A percentile compares a stretch with the other conserved stretches of the same genome.
phyloP scores from a whole-genome alignment of 2,888 invertebrate genomes.

The Nomada hirtipes region DNA sequence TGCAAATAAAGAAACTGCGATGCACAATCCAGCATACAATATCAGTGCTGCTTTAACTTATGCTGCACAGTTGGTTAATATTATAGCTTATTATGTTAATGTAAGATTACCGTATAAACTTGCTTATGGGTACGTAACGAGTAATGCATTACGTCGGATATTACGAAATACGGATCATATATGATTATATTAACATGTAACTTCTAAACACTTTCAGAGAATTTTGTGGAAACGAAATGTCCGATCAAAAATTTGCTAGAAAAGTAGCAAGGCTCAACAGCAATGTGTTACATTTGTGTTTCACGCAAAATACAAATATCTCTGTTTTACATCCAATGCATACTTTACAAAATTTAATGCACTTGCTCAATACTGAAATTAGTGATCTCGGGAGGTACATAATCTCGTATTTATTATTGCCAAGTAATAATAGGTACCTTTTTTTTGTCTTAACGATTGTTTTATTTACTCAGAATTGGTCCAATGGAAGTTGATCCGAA shows the following conservation, averaged over 20 bases:
- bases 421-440: neutral
- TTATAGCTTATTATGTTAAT: slow-evolving; percentile 93
- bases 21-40: slow-evolving; percentile 89
- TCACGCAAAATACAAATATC: slow-evolving; percentile 90
- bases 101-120: slow-evolving; percentile 91
- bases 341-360: slow-evolving; percentile 90
- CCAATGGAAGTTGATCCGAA: slow-evolving; percentile 87
- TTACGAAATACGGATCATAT: neutral
- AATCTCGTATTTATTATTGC: neutral
- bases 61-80: slow-evolving; percentile 92
- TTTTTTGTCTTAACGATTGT: neutral
- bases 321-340: slow-evolving; percentile 88
- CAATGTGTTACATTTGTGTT: slow-evolving; percentile 92
- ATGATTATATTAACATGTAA: neutral
- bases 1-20: slow-evolving; percentile 86
- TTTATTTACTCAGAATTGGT: slow-evolving; percentile 85
- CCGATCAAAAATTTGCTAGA: slow-evolving; percentile 89
- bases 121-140: slow-evolving; percentile 86
- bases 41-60: slow-evolving; percentile 93
- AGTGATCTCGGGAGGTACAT: slow-evolving; percentile 90
- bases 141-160: neutral
- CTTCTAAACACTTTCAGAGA: slow-evolving; percentile 87
- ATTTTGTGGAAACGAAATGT: slow-evolving; percentile 90
- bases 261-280: slow-evolving; percentile 92
- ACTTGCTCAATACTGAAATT: slow-evolving; percentile 88